Evolutionary conservation across 2,113 vertebrate genomes (phyloP).

Genomic region (Eretmochelys imbricata): DNA sequence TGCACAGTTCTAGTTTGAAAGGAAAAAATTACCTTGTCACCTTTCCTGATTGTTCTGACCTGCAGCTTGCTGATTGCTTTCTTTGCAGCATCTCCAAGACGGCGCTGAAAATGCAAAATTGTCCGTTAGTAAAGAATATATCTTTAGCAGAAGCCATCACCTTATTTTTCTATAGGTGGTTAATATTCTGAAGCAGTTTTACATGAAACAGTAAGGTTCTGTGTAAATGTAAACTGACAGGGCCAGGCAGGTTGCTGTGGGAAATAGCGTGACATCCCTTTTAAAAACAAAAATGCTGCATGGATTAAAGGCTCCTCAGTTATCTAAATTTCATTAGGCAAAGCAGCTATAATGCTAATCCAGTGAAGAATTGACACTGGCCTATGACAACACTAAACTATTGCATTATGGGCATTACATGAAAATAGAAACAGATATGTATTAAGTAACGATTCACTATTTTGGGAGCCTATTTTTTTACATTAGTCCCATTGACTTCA

Average conservation of each 20-base stretch:
- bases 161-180: background rate
- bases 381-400: background rate
- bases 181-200: background rate
- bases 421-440: background rate
- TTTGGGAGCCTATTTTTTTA: background rate
- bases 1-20: background rate
- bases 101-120: conserved; percentile 86
- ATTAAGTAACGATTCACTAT: background rate
- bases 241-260: background rate
- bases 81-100: conserved; percentile 96
- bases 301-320: background rate
- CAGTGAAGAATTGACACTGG: background rate
- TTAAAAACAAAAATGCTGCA: background rate
- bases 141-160: background rate
- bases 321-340: background rate
- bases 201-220: background rate
- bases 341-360: background rate
- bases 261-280: background rate
- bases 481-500: background rate
- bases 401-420: background rate
- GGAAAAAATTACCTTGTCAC: conserved; percentile 90
- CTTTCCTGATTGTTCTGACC: conserved; percentile 94
- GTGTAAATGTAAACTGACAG: conserved; percentile 23
- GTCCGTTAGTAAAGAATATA: conserved; percentile 49
- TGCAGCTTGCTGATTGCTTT: conserved; percentile 98